Evolutionary conservation across 2,113 vertebrate species (phyloP), one percentile per base, ranked within the genome.

Genomic region (Clarias batrachus): DNA sequence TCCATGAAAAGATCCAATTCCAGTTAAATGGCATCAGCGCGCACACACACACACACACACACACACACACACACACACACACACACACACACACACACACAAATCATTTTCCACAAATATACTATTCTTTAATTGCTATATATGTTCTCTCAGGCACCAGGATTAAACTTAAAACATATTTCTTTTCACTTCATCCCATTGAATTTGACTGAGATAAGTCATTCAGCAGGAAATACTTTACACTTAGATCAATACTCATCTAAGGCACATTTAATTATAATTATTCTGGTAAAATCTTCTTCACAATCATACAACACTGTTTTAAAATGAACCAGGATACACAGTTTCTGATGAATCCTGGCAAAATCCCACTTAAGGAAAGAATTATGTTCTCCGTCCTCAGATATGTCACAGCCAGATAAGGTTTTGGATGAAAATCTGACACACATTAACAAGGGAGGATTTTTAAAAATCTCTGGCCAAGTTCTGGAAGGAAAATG

Each of bases 1-100:
- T 94, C 88, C 86, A 76, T 12, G 12, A 82, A 70, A 87, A 73
- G 76, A 83, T 71, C 37, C n/a, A 77, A 57, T 65, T 86, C 33
- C 76, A 76, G 71, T 76, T 81, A 66, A 9, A 78, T 88, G 89
- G 65, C 9, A 21, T 30, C 12, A 87, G 48, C 76, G 23, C 66
- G 60, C 83, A 14, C 68, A n/a, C 77, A n/a, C 77, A 73, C 87
- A 9, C 82, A 59, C 76, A 27, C 82, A 88, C 83, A 74, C 82
- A 88, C 76, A 33, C 82, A 87, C 83, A 76, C 83, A 66, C 83
- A 74, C 76, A 71, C 87, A 66, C 62, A 41, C 59, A 37, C 63
- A n/a, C 52, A 70, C 41, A 65, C 17, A 79, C 41, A 85, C 4
- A 30, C 25, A 17, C 13, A 16, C 5, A 27, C 63, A 66, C 63